phyloP scores from a whole-genome alignment of 2,113 vertebrate species.

The Elachura formosa region DNA sequence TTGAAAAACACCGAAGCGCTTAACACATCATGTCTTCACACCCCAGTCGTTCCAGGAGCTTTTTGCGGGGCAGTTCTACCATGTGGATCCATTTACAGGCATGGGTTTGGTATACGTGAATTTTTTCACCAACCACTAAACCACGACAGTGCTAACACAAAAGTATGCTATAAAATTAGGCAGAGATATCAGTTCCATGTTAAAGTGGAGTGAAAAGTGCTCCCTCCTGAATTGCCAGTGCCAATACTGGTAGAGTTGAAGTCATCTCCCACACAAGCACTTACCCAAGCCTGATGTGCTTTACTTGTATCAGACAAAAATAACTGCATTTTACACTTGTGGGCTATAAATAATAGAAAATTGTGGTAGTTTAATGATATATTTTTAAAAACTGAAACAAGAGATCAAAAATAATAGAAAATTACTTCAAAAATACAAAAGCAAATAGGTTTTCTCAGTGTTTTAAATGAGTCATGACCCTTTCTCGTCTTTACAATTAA shows the following conservation, averaged over 20 bases:
- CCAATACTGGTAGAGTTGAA: not conserved
- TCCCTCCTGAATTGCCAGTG: slow-evolving; percentile 28
- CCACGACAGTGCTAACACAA: not conserved
- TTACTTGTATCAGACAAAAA: not conserved
- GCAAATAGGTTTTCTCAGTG: not conserved
- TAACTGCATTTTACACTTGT: not conserved
- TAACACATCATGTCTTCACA: not conserved
- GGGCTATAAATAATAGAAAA: not conserved
- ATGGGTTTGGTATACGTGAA: not conserved
- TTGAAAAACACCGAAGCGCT: not conserved
- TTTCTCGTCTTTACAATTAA: not conserved
- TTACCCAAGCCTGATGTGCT: not conserved
- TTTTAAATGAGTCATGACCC: not conserved
- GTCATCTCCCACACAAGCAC: not conserved
- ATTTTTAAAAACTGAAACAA: rapidly evolving
- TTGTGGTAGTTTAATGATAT: not conserved
- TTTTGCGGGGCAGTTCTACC: not conserved
- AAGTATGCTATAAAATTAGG: slow-evolving; percentile 8
- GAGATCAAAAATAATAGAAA: not conserved
- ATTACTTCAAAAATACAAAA: not conserved
- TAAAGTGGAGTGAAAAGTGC: slow-evolving; percentile 1
- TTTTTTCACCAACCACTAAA: not conserved
- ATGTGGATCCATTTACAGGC: not conserved
- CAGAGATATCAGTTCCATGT: not conserved
- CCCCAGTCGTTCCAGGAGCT: not conserved